Evolutionary conservation across 1,140 invertebrate species (phyloP).

Genomic region (Procambarus clarkii): DNA sequence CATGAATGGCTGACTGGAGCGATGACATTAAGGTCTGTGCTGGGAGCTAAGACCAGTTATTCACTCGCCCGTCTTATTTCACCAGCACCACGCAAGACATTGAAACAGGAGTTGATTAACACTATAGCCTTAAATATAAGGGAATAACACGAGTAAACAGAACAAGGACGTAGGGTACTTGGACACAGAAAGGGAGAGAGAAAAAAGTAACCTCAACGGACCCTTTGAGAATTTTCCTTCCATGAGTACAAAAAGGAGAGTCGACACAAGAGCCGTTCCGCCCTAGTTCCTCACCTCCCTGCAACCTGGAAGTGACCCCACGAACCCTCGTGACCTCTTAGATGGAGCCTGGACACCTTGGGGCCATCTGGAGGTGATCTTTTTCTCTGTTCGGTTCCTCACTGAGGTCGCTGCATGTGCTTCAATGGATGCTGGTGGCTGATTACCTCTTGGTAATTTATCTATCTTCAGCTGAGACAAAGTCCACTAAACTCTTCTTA

Average conservation of each 20-base stretch:
- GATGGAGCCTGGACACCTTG: background rate
- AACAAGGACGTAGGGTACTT: background rate
- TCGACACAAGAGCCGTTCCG: constrained; percentile 22
- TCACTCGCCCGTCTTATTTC: too few relatives aligned
- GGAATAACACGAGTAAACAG: background rate
- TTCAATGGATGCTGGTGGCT: background rate
- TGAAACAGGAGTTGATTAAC: too few relatives aligned
- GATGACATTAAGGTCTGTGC: too few relatives aligned
- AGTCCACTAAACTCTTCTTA: background rate
- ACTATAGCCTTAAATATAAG: background rate
- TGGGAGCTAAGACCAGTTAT: too few relatives aligned
- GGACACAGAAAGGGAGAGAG: background rate
- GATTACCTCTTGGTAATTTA: background rate
- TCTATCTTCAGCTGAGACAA: background rate
- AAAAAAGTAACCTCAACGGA: background rate
- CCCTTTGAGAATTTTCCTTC: constrained; percentile 11
- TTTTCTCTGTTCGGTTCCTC: background rate
- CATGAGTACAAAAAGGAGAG: constrained; percentile 7
- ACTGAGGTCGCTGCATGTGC: background rate
- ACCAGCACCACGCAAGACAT: too few relatives aligned
- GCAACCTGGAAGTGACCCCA: constrained; percentile 32
- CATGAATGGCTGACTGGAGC: too few relatives aligned
- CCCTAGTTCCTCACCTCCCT: constrained; percentile 28
- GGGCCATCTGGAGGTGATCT: background rate
- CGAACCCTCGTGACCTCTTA: constrained; percentile 19